Base-by-base conservation (phyloP, 2,888 invertebrate species). In the Macropis europaea region DNA sequence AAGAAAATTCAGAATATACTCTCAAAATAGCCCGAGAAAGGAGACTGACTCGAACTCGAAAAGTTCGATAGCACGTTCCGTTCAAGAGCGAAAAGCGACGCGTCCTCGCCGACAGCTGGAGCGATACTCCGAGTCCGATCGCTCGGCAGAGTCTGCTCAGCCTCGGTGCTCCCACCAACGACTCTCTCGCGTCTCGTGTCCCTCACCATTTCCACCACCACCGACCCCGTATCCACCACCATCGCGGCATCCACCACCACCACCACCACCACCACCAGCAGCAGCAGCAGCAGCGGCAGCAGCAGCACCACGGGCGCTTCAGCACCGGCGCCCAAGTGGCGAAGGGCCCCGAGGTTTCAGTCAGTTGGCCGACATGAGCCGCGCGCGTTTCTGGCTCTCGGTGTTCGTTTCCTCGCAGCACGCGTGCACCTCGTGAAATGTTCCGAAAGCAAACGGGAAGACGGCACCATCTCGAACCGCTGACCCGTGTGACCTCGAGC, bases 341-440 rank as follows among this genome's bases (percentile, higher is more conserved):
- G 76, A 82, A 76, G 85, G 78, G 77, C 79, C 81, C 79, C 80
- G 75, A 81, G 78, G 80, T 82, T 82, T 82, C 78, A 84, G 84
- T 84, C 86, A 86, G 86, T 86, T 86, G 85, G 86, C 85, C 86
- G 87, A 84, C 87, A 86, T 81, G 85, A 86, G 87, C 84, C 87
- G 85, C 85, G 84, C 84, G 85, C 79, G 87, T 72, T 71, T n/a
- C 73, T 75, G 73, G 69, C 71, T 81, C 62, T 13, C 22, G 73
- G 60, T 67, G 71, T 59, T 61, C 56, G 61, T 66, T 36, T 43
- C 22, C 28, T 72, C 28, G 38, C 45, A 47, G 36, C 43, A 60
- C 24, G 17, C 24, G 40, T n/a, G 11, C 38, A 22, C 2, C 64
- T 7, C 36, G 42, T 36, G 69, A 30, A 17, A 53, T 68, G 54